Evolutionary conservation across 2,797 vertebrate species (phyloP).

Genomic region (Pelochelys cantorii): DNA sequence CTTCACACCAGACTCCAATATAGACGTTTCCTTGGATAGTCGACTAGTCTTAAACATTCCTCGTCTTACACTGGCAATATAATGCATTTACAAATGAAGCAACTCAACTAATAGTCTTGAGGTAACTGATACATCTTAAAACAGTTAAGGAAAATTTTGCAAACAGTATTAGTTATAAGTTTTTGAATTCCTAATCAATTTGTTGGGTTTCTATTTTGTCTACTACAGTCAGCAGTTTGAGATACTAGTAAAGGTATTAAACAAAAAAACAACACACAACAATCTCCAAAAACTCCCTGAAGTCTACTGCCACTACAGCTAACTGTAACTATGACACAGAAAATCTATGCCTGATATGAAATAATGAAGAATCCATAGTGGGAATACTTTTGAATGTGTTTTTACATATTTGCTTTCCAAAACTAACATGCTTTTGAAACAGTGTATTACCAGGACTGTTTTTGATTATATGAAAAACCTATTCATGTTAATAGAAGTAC

Average conservation of each 20-base stretch:
- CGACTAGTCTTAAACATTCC: too few relatives aligned
- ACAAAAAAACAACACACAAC: background rate
- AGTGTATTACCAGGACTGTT: too few relatives aligned
- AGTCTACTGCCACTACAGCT: background rate
- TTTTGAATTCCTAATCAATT: background rate
- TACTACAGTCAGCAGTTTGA: background rate
- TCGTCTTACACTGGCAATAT: background rate
- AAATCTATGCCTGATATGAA: background rate
- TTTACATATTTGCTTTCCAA: too few relatives aligned
- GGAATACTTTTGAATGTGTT: background rate
- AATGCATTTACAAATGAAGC: background rate
- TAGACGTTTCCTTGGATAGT: background rate
- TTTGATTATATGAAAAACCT: too few relatives aligned
- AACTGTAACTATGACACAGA: background rate
- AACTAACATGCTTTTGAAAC: too few relatives aligned
- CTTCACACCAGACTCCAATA: background rate
- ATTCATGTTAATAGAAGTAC: too few relatives aligned
- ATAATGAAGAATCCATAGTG: background rate
- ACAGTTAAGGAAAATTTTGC: background rate
- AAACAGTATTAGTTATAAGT: background rate
- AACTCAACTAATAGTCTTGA: background rate
- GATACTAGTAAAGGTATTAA: background rate
- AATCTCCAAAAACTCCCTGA: background rate
- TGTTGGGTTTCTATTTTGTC: background rate
- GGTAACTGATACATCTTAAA: background rate